A percentile compares a stretch with the other conserved stretches of the same genome.
Evolutionary conservation across 1,140 invertebrate genomes (phyloP).

Genomic region (Thaumatotibia leucotreta): DNA sequence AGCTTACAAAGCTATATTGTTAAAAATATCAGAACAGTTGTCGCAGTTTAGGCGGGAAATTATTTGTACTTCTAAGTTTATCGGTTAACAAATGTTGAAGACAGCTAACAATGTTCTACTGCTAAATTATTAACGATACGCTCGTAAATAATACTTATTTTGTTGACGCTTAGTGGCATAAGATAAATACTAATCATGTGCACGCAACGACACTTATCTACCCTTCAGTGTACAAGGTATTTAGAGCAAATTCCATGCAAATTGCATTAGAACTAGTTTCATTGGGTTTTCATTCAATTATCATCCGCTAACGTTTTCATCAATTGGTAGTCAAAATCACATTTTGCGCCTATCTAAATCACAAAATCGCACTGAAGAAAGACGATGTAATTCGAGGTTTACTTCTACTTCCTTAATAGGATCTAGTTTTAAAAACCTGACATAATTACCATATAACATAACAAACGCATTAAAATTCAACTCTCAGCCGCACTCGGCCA

Average conservation of each 20-base stretch:
- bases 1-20: neutral
- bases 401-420: neutral
- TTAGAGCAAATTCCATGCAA: neutral
- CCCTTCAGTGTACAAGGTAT: neutral
- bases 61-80: too few relatives aligned
- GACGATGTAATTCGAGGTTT: neutral
- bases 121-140: too few relatives aligned
- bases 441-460: constrained; percentile 2
- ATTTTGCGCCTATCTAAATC: too few relatives aligned
- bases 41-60: neutral
- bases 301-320: too few relatives aligned
- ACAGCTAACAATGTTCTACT: too few relatives aligned
- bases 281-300: too few relatives aligned
- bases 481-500: neutral
- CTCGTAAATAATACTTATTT: too few relatives aligned
- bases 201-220: neutral
- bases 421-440: neutral
- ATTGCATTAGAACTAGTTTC: neutral
- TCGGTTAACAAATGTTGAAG: too few relatives aligned
- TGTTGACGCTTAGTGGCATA: neutral
- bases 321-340: neutral
- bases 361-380: too few relatives aligned
- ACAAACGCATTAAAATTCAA: constrained; percentile 9
- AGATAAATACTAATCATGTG: neutral
- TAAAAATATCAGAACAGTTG: neutral